These are phyloP conservation scores for Pristiophorus japonicus DNA, from an alignment of 2,113 vertebrate genomes.

Conservation along the genomic window DNA sequence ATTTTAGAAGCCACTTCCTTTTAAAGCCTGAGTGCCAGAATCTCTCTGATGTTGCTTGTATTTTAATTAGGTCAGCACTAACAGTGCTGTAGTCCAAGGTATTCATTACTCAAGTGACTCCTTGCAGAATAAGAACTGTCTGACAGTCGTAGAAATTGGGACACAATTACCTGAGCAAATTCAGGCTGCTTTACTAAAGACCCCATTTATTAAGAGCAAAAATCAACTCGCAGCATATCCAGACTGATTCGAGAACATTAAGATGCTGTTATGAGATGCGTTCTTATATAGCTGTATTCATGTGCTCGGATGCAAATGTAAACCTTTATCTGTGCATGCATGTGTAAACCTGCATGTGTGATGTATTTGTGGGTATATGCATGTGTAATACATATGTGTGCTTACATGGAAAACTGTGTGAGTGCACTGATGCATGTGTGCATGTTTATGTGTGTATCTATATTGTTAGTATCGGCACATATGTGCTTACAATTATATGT, in stretches of 20 bases:
- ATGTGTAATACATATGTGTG: neutral
- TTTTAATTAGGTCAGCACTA: conserved; percentile 24
- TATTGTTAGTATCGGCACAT: neutral
- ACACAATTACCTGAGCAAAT: neutral
- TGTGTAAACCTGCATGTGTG: neutral
- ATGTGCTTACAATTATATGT: neutral
- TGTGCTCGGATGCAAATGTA: neutral
- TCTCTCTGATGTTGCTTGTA: neutral
- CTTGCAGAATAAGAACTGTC: neutral
- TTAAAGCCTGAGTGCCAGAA: conserved; percentile 12
- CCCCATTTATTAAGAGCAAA: neutral
- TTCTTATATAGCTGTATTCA: neutral
- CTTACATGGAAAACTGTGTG: neutral
- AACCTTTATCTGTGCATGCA: neutral
- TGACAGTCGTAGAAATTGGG: conserved; percentile 21
- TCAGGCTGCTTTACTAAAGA: neutral
- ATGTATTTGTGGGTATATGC: neutral
- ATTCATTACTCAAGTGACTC: neutral
- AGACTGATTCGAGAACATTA: neutral
- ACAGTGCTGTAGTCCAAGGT: neutral
- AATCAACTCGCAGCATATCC: neutral
- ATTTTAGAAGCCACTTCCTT: conserved; percentile 22
- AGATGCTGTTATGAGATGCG: neutral
- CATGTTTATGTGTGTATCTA: neutral
- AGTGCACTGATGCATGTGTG: neutral